A percentile compares a stretch with the other conserved stretches of the same genome.
Evolutionary conservation across 2,113 vertebrate species (phyloP).

Genomic region (Pelvicachromis taeniatus): DNA sequence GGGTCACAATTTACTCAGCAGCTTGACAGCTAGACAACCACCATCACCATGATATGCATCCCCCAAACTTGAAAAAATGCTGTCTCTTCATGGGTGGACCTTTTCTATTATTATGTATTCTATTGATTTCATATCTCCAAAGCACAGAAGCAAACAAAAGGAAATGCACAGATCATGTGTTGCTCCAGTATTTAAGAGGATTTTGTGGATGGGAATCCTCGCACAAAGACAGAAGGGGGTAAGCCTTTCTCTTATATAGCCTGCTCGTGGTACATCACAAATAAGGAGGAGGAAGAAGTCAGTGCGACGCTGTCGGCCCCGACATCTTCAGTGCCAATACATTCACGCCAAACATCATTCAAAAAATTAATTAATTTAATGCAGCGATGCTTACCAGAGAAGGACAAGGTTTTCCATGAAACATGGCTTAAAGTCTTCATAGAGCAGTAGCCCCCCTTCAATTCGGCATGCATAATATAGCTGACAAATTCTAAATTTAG

Average conservation of each 20-base stretch:
- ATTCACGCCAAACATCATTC: neutral
- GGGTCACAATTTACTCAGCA: neutral
- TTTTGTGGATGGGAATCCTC: conserved; percentile 44
- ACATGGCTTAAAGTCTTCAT: neutral
- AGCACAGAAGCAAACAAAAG: neutral
- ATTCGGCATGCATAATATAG: neutral
- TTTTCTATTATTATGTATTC: neutral
- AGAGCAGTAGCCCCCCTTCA: neutral
- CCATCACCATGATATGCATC: neutral
- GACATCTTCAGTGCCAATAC: neutral
- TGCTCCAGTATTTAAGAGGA: conserved; percentile 36
- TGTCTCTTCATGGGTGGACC: neutral
- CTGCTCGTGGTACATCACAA: neutral
- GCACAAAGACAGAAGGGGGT: conserved; percentile 6
- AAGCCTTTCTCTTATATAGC: neutral
- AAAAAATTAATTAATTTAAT: neutral
- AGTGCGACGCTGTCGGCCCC: neutral
- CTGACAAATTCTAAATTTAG: neutral
- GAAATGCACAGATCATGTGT: neutral
- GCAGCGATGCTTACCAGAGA: neutral
- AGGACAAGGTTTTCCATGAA: neutral
- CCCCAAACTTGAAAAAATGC: neutral
- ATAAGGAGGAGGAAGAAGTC: neutral
- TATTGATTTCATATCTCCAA: neutral
- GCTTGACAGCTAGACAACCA: neutral